Base-by-base conservation (phyloP, 2,888 invertebrate genomes). In the Volucella zonaria region DNA sequence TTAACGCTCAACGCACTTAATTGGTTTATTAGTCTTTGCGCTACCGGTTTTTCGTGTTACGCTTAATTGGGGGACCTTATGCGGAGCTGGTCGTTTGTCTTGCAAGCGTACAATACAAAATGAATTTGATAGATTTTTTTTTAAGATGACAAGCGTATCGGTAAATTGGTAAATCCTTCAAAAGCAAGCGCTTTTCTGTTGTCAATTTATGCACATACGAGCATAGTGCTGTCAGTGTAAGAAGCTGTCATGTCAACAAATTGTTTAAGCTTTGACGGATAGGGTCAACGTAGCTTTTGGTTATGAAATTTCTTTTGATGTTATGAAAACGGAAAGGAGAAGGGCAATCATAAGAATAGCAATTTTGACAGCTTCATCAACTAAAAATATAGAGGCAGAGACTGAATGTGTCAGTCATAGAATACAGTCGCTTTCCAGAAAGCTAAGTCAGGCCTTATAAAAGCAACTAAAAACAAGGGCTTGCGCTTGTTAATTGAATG, bases 11-110 rank as follows among this genome's bases (percentile, higher is more conserved):
- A 66, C 52, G 83, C 70, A 67, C 43, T 75, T 83, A 83, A 80
- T 80, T 80, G 70, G 66, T 83, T 61, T 76, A 83, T 83, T 31
- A 31, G 6, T 56, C 52, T 11, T 1, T 15, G 31, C 40, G 23
- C 66, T 75, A 79, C 79, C 66, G 75, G 75, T 79, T 58, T 82
- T 79, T 56, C 71, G 51, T 66, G 73, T 66, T 66, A 79, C 47
- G 56, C 40, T 75, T 64, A 51, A 18, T 18, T 8, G 23, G 14
- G 56, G 14, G 38, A 56, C 31, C 49, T 64, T 51, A 12, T 67
- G 38, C 18, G 47, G 51, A 12, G 58, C 31, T 11, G 58, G 43
- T 56, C 12, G 4, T 23, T 42, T 58, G 51, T 15, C 40, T 14
- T 58, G 66, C 47, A 54, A 52, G 76, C 23, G 49, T 38, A 11